A percentile compares a stretch with the other conserved stretches of the same genome.
Conservation (phyloP, 2,888 invertebrate species). For the Ornithoptera alexandrae region DNA sequence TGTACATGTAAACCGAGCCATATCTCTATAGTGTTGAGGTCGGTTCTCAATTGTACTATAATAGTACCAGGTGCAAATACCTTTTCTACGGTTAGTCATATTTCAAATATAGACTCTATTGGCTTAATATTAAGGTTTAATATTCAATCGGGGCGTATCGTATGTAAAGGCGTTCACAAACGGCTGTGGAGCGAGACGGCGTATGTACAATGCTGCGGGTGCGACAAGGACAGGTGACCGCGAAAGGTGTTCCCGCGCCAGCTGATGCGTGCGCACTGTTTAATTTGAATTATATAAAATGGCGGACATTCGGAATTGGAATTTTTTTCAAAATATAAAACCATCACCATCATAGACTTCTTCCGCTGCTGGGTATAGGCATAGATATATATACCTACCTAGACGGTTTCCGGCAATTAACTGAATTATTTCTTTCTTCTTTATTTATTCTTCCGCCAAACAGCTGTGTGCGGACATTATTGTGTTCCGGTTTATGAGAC, state of each 20-base stretch:
- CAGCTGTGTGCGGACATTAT: too few relatives aligned
- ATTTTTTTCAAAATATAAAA: conserved; percentile 4
- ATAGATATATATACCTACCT: too few relatives aligned
- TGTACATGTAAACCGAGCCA: background rate
- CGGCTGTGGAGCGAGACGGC: conserved; percentile 6
- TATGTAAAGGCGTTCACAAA: conserved; percentile 11
- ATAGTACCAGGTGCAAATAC: conserved; percentile 12
- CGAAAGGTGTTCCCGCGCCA: conserved; percentile 26
- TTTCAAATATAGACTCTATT: conserved; percentile 3
- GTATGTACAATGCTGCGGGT: background rate
- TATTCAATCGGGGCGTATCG: background rate
- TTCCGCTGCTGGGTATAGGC: too few relatives aligned
- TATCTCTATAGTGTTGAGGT: background rate
- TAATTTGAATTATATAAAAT: conserved; percentile 9
- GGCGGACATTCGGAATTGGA: background rate
- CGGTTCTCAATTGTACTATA: background rate
- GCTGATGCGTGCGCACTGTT: conserved; percentile 19
- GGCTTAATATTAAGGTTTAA: background rate
- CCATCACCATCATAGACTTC: too few relatives aligned
- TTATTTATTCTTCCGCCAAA: too few relatives aligned
- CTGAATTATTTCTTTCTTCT: too few relatives aligned
- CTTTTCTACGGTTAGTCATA: background rate
- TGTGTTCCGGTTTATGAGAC: too few relatives aligned
- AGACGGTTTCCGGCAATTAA: too few relatives aligned
- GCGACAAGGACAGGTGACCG: conserved; percentile 16